Percentiles rank a stretch among this genome's conserved stretches.
phyloP scores from a whole-genome alignment of 2,113 vertebrate genomes.

The Lepus timidus region DNA sequence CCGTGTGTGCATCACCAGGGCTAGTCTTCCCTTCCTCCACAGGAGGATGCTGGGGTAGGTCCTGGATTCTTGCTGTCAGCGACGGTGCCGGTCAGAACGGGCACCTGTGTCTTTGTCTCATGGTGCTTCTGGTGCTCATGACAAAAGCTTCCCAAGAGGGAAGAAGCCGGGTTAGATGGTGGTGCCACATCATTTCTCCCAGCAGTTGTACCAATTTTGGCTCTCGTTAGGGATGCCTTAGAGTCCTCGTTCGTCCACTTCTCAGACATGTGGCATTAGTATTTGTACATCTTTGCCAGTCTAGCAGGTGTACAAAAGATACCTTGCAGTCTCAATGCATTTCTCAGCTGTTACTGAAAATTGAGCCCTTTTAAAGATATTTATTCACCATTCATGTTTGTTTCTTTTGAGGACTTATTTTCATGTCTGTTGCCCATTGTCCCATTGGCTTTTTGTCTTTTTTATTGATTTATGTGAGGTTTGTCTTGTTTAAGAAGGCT shows the following conservation, averaged over 20 bases:
- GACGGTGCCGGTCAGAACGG: neutral
- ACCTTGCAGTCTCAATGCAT: neutral
- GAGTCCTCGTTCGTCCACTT: neutral
- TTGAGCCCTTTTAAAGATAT: neutral
- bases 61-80: neutral
- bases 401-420: neutral
- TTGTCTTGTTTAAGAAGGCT: neutral
- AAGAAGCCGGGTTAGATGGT: neutral
- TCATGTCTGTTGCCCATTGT: neutral
- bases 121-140: no score
- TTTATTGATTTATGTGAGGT: neutral
- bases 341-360: neutral
- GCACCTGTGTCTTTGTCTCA: neutral
- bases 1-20: neutral
- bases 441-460: neutral
- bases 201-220: neutral
- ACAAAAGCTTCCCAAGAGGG: neutral
- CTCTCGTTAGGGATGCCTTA: neutral
- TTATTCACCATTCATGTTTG: neutral
- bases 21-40: no score
- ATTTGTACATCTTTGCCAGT: neutral
- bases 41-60: neutral
- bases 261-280: neutral
- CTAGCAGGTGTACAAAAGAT: neutral
- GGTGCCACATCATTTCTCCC: neutral